These are phyloP conservation scores for Rhodophaea formosa DNA, from an alignment of 2,888 invertebrate species.

Conservation along the genomic window DNA sequence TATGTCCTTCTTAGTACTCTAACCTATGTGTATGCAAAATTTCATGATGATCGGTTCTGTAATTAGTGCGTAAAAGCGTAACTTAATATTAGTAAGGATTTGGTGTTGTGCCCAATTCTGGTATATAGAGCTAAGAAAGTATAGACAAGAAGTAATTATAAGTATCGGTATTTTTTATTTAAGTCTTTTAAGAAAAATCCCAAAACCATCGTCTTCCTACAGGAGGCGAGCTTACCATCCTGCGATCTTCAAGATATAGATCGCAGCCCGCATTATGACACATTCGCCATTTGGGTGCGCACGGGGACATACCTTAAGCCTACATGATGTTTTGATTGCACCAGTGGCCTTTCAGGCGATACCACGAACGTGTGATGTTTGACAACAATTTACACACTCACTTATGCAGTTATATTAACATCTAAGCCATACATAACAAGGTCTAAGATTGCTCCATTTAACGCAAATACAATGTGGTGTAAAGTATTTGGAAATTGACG, in stretches of 20 bases:
- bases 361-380: slow-evolving; percentile 41
- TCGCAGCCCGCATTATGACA: background rate
- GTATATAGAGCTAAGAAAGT: too few species aligned
- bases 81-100: too few species aligned
- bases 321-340: slow-evolving; percentile 70
- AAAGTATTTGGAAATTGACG: slow-evolving; percentile 45
- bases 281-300: background rate
- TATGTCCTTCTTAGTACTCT: too few species aligned
- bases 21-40: too few species aligned
- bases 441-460: background rate
- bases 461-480: background rate
- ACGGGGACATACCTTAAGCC: slow-evolving; percentile 26
- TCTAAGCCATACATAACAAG: slow-evolving; percentile 29
- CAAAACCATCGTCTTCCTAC: background rate
- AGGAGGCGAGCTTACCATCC: background rate
- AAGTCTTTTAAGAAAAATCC: background rate
- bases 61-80: too few species aligned
- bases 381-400: slow-evolving; percentile 32
- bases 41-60: too few species aligned
- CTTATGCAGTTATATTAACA: slow-evolving; percentile 26
- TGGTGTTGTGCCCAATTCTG: too few species aligned
- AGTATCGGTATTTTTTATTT: background rate
- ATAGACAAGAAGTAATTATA: too few species aligned
- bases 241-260: background rate
- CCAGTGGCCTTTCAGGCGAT: slow-evolving; percentile 44